Base-by-base conservation (phyloP, 1,140 invertebrate genomes). In the Saccostrea cuccullata region DNA sequence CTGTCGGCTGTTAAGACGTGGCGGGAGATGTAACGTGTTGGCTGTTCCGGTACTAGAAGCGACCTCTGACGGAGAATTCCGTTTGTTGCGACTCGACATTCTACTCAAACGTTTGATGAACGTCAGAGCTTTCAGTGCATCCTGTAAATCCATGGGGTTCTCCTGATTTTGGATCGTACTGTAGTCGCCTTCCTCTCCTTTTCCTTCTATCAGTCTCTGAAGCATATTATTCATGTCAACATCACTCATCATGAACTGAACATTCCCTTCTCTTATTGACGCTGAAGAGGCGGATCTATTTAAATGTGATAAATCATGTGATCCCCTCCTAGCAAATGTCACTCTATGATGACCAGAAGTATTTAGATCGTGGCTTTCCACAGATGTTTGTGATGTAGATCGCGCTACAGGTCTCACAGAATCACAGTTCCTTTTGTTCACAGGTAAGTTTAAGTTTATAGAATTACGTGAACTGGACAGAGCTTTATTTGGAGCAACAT, bases 191-290 rank as follows among this genome's bases (percentile, higher is more conserved):
- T n/a, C 26, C 1, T 20, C 84, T 30, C 64, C 85, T 4, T 55
- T 82, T 40, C 64, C 82, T 77, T 87, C 83, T 40, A 82, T 47
- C 23, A 86, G 9, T 58, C 40, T 87, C 0, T 83, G 70, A 26
- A 87, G 60, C 55, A 84, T 85, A 17, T 89, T 86, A 2, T 56
- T 82, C 56, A 60, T 87, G 26, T 87, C 86, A 2, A 55, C 77
- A 26, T 87, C 86, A 20, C 40, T 87, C 55, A 82, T 55, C 36
- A 26, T 23, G 55, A 87, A 87, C 77, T 83, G 77, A n/a, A 87
- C 86, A 85, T 64, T 64, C 17, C 86, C 23, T 3, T 87, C 89
- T 55, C 84, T 36, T 30, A 87, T 85, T 30, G 89, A 89, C 86
- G 87, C 82, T 6, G 86, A 87, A 2, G 89, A 89, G 56, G 84